phyloP scores from a whole-genome alignment of 2,113 vertebrate species.

The Beaufortia kweichowensis region DNA sequence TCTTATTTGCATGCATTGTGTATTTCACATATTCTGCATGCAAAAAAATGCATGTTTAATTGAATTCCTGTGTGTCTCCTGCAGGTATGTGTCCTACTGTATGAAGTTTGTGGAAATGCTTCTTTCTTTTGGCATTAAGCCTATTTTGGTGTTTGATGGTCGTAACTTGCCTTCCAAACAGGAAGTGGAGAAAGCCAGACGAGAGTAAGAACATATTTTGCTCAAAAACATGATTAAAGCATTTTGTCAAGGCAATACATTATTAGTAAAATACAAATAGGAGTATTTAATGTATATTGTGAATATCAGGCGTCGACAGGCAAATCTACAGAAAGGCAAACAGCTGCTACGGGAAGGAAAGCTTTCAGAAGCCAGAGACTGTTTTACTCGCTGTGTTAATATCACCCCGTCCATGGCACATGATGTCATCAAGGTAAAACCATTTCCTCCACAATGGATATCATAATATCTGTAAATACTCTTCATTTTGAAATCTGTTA shows the following conservation, averaged over 20 bases:
- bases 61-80: constrained; percentile 25
- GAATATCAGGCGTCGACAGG: constrained; percentile 81
- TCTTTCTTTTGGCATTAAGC: constrained; percentile 83
- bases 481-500: not conserved
- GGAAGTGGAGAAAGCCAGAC: constrained; percentile 88
- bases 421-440: constrained; percentile 87
- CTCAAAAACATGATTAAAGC: not conserved
- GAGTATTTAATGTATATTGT: not conserved
- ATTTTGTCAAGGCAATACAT: not conserved
- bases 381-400: constrained; percentile 87
- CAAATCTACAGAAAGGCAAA: constrained; percentile 86
- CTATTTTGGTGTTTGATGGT: constrained; percentile 94
- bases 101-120: constrained; percentile 98
- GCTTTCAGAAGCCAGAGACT: constrained; percentile 87
- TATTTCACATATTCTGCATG: not conserved
- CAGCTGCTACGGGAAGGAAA: constrained; percentile 91
- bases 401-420: constrained; percentile 91
- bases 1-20: not conserved
- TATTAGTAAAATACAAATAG: not conserved
- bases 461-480: not conserved
- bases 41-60: not conserved
- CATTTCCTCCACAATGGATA: not conserved
- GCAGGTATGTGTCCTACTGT: constrained; percentile 91
- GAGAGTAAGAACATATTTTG: constrained; percentile 81
- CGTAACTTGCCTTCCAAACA: constrained; percentile 93